Percentiles rank a stretch among this genome's conserved stretches.
Evolutionary conservation across 2,888 invertebrate species (phyloP).

Genomic region (Chymomyza amoena): DNA sequence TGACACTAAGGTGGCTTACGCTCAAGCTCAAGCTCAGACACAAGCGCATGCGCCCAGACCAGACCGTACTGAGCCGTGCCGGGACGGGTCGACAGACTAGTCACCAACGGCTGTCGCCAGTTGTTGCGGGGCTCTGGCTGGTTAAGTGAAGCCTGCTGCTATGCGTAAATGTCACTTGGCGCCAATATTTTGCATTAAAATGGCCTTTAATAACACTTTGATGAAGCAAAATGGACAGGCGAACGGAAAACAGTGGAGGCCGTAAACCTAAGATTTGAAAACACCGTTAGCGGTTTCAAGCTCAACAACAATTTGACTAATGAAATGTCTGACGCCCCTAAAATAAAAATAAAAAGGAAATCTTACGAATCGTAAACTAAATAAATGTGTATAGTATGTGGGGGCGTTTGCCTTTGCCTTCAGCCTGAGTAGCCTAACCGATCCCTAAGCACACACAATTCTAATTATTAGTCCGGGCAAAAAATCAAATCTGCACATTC

Average conservation of each 20-base stretch:
- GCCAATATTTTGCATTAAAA: constrained; percentile 54
- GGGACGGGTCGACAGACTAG: not conserved
- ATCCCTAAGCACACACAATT: not conserved
- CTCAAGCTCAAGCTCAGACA: too few relatives aligned
- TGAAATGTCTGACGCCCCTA: constrained; percentile 9
- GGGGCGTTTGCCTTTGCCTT: constrained; percentile 9
- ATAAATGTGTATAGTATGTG: constrained; percentile 6
- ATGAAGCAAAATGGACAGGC: not conserved
- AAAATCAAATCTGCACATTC: not conserved
- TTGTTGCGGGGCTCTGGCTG: constrained; percentile 5
- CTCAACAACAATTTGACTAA: constrained; percentile 4
- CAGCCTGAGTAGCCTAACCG: not conserved
- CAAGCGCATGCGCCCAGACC: constrained; percentile 15
- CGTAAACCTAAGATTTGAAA: not conserved
- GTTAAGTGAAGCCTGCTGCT: constrained; percentile 30
- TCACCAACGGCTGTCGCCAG: not conserved
- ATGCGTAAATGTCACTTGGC: constrained; percentile 65
- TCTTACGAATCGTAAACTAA: not conserved
- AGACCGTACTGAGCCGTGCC: not conserved
- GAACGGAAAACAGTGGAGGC: not conserved
- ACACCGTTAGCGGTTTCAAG: constrained; percentile 6
- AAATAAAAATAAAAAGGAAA: not conserved
- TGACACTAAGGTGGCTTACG: constrained; percentile 40
- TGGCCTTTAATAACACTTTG: constrained; percentile 59
- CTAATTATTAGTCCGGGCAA: not conserved